Conservation (phyloP, 2,888 invertebrate species). For the Diploptera punctata region DNA sequence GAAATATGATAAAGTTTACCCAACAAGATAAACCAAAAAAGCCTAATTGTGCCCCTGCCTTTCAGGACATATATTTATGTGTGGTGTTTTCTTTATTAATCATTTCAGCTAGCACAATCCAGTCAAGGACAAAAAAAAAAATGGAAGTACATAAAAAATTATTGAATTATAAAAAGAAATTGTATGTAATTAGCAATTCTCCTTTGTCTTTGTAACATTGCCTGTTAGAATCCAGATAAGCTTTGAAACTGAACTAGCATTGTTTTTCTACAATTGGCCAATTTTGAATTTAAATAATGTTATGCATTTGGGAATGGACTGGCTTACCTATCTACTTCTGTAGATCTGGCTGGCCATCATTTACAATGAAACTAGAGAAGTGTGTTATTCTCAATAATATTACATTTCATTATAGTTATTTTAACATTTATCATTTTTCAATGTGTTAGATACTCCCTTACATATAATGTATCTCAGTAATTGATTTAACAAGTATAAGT, state of each 20-base stretch:
- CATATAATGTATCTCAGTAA: too few relatives aligned
- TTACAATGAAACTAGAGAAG: too few relatives aligned
- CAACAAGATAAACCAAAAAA: too few relatives aligned
- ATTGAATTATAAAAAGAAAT: not conserved
- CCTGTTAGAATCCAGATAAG: conserved; percentile 8
- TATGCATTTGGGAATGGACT: not conserved
- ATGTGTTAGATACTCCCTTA: too few relatives aligned
- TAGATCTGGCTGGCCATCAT: too few relatives aligned
- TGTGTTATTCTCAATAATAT: too few relatives aligned
- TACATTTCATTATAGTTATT: too few relatives aligned
- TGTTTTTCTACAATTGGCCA: not conserved
- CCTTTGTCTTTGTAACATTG: conserved; percentile 4
- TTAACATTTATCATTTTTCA: too few relatives aligned
- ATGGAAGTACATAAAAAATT: not conserved
- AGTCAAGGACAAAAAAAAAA: not conserved
- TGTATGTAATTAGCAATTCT: not conserved
- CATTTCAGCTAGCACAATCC: conserved; percentile 5
- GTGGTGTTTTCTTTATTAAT: conserved; percentile 9
- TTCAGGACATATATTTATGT: not conserved
- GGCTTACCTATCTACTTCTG: too few relatives aligned
- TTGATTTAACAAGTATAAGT: too few relatives aligned
- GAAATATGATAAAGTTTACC: too few relatives aligned
- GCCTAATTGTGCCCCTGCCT: too few relatives aligned
- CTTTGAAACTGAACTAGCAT: not conserved
- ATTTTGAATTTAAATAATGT: not conserved